Conservation (phyloP, 2,888 invertebrate species). For the Hydriomena furcata region DNA sequence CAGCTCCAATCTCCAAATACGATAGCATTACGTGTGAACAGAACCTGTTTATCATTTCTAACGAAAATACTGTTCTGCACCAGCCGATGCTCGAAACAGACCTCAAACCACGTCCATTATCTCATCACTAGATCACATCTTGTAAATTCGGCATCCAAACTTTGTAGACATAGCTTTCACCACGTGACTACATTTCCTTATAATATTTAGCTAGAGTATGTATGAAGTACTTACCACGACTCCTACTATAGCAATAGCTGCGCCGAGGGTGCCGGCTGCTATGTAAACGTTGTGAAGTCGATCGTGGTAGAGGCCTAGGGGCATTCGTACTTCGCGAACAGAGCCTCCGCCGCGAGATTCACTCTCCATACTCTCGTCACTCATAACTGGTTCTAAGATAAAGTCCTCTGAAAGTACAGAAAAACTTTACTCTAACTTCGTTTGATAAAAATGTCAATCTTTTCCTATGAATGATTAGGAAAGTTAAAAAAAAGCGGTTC, state of each 20-base stretch:
- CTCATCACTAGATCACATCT: no score
- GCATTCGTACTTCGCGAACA: slow-evolving; percentile 80
- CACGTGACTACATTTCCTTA: not conserved
- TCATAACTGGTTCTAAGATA: slow-evolving; percentile 86
- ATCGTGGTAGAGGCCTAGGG: slow-evolving; percentile 84
- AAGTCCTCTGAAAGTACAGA: slow-evolving; percentile 84
- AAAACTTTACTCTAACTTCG: no score
- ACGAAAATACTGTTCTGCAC: no score
- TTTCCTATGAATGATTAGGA: no score
- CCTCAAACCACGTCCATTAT: no score
- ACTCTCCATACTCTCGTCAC: slow-evolving; percentile 54
- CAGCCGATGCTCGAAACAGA: no score
- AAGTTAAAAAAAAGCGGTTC: not conserved
- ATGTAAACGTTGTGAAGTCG: slow-evolving; percentile 90
- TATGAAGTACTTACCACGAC: slow-evolving; percentile 84
- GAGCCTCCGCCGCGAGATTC: slow-evolving; percentile 52
- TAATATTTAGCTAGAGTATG: not conserved
- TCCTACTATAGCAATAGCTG: slow-evolving; percentile 89
- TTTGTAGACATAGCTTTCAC: slow-evolving; percentile 68
- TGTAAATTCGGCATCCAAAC: slow-evolving; percentile 86
- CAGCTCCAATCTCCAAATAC: no score
- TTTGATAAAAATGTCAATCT: no score
- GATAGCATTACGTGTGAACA: no score
- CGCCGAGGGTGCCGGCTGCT: slow-evolving; percentile 89
- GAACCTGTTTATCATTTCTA: no score